These are phyloP conservation scores for Columba livia DNA, from an alignment of 2,113 vertebrate genomes.

Conservation along the genomic window DNA sequence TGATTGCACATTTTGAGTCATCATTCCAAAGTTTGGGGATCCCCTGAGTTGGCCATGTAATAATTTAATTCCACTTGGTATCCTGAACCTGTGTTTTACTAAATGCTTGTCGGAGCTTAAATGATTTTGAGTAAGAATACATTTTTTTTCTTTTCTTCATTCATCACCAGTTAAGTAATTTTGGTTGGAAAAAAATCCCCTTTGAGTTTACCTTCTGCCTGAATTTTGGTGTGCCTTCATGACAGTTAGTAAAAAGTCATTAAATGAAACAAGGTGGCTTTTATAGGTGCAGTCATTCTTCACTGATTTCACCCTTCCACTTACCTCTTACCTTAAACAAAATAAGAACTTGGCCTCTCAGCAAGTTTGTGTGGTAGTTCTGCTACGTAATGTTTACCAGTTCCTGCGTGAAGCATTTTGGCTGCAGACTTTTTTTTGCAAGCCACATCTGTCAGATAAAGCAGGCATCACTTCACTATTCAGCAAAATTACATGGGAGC, in stretches of 20 bases:
- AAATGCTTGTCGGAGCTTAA: too few species aligned
- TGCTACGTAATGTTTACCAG: background rate
- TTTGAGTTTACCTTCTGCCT: too few species aligned
- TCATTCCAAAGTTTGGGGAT: too few species aligned
- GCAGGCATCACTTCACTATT: background rate
- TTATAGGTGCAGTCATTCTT: background rate
- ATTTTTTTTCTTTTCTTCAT: too few species aligned
- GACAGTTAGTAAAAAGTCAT: background rate
- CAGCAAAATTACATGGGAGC: background rate
- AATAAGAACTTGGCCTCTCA: background rate
- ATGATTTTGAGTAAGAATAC: too few species aligned
- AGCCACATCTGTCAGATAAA: background rate
- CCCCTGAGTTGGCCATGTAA: too few species aligned
- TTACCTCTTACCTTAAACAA: background rate
- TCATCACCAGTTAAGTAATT: too few species aligned
- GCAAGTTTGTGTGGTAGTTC: background rate
- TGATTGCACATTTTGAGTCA: too few species aligned
- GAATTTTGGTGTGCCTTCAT: too few species aligned
- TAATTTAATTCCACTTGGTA: too few species aligned
- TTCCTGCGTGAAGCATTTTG: background rate
- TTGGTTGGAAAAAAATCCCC: too few species aligned
- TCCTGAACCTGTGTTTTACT: too few species aligned
- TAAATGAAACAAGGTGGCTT: background rate
- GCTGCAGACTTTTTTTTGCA: background rate
- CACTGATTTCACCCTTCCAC: background rate